phyloP scores from a whole-genome alignment of 2,888 invertebrate species.

The Noctua fimbriata region DNA sequence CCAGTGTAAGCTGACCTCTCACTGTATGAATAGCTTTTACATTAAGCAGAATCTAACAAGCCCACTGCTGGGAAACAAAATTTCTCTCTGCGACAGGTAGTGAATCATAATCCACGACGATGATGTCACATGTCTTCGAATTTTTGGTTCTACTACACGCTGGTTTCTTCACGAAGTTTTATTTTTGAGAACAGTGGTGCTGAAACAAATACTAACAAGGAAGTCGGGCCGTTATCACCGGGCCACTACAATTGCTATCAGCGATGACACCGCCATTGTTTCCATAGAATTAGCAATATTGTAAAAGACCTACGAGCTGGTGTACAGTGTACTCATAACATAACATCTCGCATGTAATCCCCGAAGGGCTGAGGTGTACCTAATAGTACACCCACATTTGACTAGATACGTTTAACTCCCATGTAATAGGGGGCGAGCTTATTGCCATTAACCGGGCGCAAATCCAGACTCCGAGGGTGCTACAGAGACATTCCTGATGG shows the following conservation, averaged over 20 bases:
- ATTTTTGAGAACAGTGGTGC: neutral
- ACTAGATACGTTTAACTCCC: no score
- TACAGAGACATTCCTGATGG: no score
- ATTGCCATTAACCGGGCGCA: no score
- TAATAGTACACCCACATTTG: no score
- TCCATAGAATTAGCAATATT: neutral
- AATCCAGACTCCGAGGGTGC: no score
- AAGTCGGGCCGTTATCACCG: neutral
- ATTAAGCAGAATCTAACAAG: neutral
- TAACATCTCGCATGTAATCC: no score
- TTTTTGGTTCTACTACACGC: neutral
- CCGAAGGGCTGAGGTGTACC: no score
- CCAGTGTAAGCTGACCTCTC: neutral
- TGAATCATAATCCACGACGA: neutral
- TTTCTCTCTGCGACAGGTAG: neutral
- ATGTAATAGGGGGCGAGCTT: no score
- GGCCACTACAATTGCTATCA: neutral
- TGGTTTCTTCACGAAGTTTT: neutral
- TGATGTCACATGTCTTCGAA: neutral
- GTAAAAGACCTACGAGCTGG: neutral
- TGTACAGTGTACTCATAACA: neutral
- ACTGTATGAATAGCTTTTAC: neutral
- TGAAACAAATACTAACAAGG: neutral
- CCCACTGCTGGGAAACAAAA: neutral
- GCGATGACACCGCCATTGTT: neutral